A percentile compares a stretch with the other conserved stretches of the same genome.
phyloP scores from a whole-genome alignment of 2,113 vertebrate genomes.

The Stegostoma tigrinum region DNA sequence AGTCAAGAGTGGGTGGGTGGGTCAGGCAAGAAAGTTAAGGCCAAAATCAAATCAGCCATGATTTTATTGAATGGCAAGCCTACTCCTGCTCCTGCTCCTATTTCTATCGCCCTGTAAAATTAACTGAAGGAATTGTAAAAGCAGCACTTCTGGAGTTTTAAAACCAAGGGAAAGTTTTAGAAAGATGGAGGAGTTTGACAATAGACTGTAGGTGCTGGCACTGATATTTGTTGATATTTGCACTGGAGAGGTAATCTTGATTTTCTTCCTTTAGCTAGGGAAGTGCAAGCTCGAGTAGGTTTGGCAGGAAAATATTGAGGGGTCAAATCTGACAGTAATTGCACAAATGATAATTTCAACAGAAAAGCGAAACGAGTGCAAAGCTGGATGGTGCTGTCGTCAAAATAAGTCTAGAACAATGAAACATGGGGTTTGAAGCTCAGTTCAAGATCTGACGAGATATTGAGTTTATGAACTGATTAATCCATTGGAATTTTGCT shows the following conservation, averaged over 20 bases:
- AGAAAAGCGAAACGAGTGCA: background rate
- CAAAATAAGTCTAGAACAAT: background rate
- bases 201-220: too few species aligned
- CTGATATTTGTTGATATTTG: background rate
- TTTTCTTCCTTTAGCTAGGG: background rate
- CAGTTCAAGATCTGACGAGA: background rate
- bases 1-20: too few species aligned
- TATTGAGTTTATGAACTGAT: background rate
- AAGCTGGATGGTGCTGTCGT: background rate
- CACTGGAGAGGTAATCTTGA: background rate
- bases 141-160: background rate
- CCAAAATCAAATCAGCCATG: too few species aligned
- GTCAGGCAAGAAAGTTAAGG: too few species aligned
- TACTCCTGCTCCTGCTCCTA: too few species aligned
- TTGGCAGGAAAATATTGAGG: background rate
- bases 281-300: background rate
- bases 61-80: too few species aligned
- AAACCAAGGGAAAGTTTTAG: background rate
- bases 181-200: background rate
- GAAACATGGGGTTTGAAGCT: background rate
- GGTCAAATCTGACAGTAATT: background rate
- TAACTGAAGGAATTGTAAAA: background rate
- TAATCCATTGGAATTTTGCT: background rate
- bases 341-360: background rate
- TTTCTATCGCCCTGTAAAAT: too few species aligned